These are phyloP conservation scores for Nesospiza acunhae DNA, from an alignment of 2,113 vertebrate species.

Conservation along the genomic window DNA sequence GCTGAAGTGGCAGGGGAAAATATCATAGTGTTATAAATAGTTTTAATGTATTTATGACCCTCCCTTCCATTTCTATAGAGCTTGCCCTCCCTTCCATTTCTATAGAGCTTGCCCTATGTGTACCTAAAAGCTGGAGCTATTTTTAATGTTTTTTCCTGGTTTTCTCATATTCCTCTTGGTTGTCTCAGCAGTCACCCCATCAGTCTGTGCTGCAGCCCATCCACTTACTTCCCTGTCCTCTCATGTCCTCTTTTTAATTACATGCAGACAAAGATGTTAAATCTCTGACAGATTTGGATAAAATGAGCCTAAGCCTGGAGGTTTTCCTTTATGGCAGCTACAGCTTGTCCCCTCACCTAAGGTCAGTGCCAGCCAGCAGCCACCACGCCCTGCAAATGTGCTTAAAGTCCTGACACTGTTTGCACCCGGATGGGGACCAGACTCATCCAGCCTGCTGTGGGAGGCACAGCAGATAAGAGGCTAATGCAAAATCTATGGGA, in stretches of 20 bases:
- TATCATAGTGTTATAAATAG: not conserved
- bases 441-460: not conserved
- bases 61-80: not conserved
- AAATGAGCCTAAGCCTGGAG: not conserved
- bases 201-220: not conserved
- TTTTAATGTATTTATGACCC: not conserved
- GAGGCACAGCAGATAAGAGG: not conserved
- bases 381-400: not conserved
- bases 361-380: not conserved
- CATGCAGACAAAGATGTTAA: not conserved
- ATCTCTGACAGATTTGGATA: not conserved
- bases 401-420: not conserved
- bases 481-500: slow-evolving; percentile 4
- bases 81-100: not conserved
- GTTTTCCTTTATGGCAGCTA: not conserved
- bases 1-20: not conserved
- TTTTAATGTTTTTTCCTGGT: not conserved
- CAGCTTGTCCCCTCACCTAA: not conserved
- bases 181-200: not conserved
- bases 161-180: not conserved
- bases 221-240: not conserved
- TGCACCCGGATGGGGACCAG: not conserved
- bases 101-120: not conserved
- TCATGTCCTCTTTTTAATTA: not conserved
- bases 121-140: not conserved